phyloP scores from a whole-genome alignment of 2,797 vertebrate genomes.

The Trematomus bernacchii region DNA sequence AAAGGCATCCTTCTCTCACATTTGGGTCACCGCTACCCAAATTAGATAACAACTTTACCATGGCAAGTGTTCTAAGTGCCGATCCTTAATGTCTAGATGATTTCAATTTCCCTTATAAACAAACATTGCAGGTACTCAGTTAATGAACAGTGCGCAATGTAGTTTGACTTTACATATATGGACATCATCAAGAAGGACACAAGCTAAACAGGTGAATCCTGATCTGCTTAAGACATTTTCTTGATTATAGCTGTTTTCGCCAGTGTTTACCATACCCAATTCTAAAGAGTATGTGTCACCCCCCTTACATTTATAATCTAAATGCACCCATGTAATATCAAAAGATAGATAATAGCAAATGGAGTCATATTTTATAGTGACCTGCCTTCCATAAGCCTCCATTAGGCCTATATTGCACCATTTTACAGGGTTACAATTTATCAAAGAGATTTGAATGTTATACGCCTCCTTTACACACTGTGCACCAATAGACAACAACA shows the following conservation, averaged over 20 bases:
- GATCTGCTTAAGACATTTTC: no score
- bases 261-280: neutral
- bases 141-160: no score
- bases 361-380: neutral
- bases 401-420: neutral
- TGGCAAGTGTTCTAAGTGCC: neutral
- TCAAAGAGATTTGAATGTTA: neutral
- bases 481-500: no score
- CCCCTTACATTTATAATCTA: neutral
- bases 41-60: neutral
- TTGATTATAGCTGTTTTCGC: neutral
- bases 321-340: neutral
- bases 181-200: no score
- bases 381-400: neutral
- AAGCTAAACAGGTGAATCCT: no score
- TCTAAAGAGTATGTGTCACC: neutral
- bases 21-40: slow-evolving; percentile 36
- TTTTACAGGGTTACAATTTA: neutral
- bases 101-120: no score
- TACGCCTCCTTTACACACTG: neutral
- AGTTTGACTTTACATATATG: no score
- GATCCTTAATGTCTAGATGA: no score
- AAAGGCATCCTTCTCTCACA: slow-evolving; percentile 30
- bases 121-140: no score
- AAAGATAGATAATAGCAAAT: neutral